Evolutionary conservation across 2,797 vertebrate genomes (phyloP), one percentile per base, ranked within the genome.

Genomic region (Anguilla anguilla): DNA sequence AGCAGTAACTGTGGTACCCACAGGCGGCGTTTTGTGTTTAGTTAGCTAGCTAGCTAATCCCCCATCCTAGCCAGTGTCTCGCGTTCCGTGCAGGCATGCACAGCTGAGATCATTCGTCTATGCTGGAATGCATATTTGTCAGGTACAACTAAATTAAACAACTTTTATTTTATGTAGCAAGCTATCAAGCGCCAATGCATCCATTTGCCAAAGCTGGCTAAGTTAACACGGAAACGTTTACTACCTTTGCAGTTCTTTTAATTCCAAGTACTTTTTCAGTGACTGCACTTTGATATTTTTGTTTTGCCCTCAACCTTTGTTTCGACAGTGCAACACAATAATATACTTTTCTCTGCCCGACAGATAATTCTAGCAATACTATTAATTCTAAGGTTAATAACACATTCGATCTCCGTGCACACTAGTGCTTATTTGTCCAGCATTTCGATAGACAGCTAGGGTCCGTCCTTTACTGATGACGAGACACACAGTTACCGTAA

Each of bases 401-500:
- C 31, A 22, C 6, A 82, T 79, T 59, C 1, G 31, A 82, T 28
- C 6, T 82, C 79, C n/a, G 22, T 46, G 2, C 5, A 82, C 46
- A 82, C 79, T 2, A 49, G 9, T 13, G 35, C 13, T 59, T 53
- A 59, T 77, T 77, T 82, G 39, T 74, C 81, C 28, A 85, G 88
- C 88, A 86, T 35, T 43, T 59, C 25, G 15, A 11, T n/a, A 31
- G 81, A 74, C 79, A 86, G 61, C 9, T 13, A 53, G 86, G 88
- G 85, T 86, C 88, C 85, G 84, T 89, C 82, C 49, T 28, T 53
- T 86, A 17, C 22, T 83, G 87, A 88, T 88, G 87, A 88, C 87
- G 85, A 67, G 39, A 31, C 57, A 35, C 35, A 28, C 19, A 4
- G 53, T 67, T 88, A 88, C 87, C 87, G 87, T 88, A 88, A 35